Base-by-base conservation (phyloP, 2,113 vertebrate genomes). In the Ariopsis seemanni region DNA sequence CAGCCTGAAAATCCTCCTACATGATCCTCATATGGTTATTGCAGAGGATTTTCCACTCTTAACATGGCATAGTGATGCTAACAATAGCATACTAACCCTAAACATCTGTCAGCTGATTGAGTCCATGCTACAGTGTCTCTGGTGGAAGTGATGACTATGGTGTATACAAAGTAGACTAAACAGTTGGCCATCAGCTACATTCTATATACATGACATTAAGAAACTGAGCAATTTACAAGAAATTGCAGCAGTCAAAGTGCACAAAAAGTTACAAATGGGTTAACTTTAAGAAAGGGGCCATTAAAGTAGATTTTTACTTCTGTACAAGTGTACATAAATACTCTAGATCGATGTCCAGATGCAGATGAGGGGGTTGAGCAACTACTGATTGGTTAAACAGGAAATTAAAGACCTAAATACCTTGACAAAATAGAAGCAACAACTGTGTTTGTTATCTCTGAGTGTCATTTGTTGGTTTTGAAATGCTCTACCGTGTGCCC, bases 61-160 rank as follows among this genome's bases (percentile, higher is more conserved):
- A 84, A 84, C 62, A 60, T 63, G 15, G 67, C 63, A 57, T 50
- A 55, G 71, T 84, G 75, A 84, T 22, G 60, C 82, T 88, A 84
- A 88, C 87, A 88, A 84, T 88, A 84, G 82, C 63, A 53, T 14
- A 52, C 48, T n/a, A 52, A 77, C 74, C 74, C 74, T 88, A 88
- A 88, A 85, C 87, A 88, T 83, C 87, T 88, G 83, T 88, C 83
- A 85, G 83, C 65, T 85, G 77, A 88, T 85, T 81, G 75, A 88
- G 83, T 74, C 77, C 87, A 88, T 85, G 77, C 83, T 81, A 85
- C 87, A 57, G 63, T 74, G 82, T 20, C 30, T 71, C 65, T 82
- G 42, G 87, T 85, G 65, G 55, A 85, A 72, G 77, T 63, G 52
- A 85, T 85, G 83, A 25, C 63, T 88, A 72, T 72, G 27, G 14